A percentile compares a stretch with the other conserved stretches of the same genome.
Conservation (phyloP, 2,888 invertebrate genomes). For the Pseudococcus longispinus region DNA sequence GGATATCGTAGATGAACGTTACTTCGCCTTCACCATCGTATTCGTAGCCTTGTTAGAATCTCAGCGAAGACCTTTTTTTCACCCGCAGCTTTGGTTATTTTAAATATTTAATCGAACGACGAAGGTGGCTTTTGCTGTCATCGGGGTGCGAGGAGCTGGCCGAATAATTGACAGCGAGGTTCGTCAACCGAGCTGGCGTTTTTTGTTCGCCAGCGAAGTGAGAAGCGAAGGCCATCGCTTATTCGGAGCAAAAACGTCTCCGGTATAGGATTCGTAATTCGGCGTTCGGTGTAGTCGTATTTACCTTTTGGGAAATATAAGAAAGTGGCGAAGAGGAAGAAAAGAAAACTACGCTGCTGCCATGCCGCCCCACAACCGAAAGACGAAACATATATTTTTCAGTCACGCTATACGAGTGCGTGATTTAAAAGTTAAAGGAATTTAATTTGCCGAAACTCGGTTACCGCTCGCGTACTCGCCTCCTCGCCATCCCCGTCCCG, state of each 20-base stretch:
- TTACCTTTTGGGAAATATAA: slow-evolving; percentile 6
- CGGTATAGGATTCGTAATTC: slow-evolving; percentile 11
- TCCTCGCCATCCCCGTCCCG: neutral
- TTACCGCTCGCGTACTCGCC: neutral
- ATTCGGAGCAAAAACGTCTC: neutral
- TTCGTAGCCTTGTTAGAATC: neutral
- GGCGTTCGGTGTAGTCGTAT: neutral
- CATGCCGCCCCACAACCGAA: neutral
- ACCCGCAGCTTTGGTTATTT: neutral
- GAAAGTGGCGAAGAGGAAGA: neutral
- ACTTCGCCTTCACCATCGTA: neutral
- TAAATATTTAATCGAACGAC: slow-evolving; percentile 10
- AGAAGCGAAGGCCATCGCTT: neutral
- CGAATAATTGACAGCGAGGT: neutral
- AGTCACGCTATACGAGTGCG: slow-evolving; percentile 45
- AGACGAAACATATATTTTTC: slow-evolving; percentile 40
- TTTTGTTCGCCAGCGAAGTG: neutral
- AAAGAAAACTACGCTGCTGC: neutral
- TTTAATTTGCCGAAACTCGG: slow-evolving; percentile 37
- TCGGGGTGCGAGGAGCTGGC: neutral
- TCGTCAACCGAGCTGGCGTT: neutral
- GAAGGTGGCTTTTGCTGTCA: neutral
- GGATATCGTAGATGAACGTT: neutral
- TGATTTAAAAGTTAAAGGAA: slow-evolving; percentile 38
- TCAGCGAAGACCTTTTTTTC: neutral